Evolutionary conservation across 2,113 vertebrate genomes (phyloP).

Genomic region (Butorides virescens): DNA sequence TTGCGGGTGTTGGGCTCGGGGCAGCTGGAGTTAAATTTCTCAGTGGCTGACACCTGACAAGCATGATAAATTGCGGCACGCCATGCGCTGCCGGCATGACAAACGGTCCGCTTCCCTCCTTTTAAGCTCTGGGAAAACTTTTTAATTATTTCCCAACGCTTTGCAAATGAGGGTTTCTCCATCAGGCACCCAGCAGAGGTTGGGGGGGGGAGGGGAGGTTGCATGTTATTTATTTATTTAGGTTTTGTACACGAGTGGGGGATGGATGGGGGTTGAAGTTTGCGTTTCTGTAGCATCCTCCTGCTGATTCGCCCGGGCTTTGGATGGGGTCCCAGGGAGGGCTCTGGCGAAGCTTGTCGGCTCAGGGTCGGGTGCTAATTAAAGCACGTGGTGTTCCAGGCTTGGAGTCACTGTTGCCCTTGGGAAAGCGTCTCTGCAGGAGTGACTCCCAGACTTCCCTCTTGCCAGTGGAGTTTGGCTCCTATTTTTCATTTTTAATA

Average conservation of each 20-base stretch:
- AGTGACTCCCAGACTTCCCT: background rate
- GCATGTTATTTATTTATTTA: background rate
- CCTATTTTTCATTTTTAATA: conserved; percentile 44
- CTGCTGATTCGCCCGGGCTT: background rate
- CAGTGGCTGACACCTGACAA: conserved; percentile 65
- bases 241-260: background rate
- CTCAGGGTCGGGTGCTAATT: background rate
- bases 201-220: background rate
- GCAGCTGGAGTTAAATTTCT: conserved; percentile 57
- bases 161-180: conserved; percentile 56
- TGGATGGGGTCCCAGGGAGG: background rate
- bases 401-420: background rate
- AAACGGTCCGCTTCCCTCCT: conserved; percentile 32
- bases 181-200: background rate
- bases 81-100: conserved; percentile 9
- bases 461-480: background rate
- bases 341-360: background rate
- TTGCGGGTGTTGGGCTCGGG: background rate
- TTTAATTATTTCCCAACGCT: conserved; percentile 56
- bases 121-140: conserved; percentile 53
- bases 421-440: background rate
- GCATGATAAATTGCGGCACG: conserved; percentile 27
- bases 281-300: background rate
- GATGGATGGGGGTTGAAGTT: background rate
- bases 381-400: background rate